Evolutionary conservation across 2,888 invertebrate genomes (phyloP).

Genomic region (Microctonus brassicae): DNA sequence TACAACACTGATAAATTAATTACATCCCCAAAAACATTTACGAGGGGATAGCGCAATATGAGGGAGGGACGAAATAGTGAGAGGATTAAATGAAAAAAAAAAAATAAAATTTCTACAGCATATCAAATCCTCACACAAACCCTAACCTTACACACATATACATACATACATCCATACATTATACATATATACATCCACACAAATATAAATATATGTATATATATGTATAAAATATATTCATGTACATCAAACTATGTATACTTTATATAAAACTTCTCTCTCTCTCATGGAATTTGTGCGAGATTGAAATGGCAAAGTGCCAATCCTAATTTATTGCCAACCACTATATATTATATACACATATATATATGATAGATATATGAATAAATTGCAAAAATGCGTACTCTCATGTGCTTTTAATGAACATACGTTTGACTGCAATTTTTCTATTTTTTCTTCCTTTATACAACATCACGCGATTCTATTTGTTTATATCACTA

Average conservation of each 20-base stretch:
- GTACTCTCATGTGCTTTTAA: slow-evolving; percentile 57
- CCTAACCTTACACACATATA: neutral
- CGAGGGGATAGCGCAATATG: neutral
- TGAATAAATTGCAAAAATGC: neutral
- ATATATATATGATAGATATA: neutral
- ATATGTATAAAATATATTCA: too few species aligned
- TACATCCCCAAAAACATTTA: slow-evolving; percentile 15
- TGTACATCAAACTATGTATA: too few species aligned
- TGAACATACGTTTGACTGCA: slow-evolving; percentile 58
- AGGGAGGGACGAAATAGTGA: neutral
- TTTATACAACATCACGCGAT: too few species aligned
- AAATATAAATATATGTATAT: too few species aligned
- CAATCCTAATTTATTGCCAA: slow-evolving; percentile 63
- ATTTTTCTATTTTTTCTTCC: slow-evolving; percentile 27
- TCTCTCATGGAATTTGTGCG: slow-evolving; percentile 57
- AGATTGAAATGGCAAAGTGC: slow-evolving; percentile 67
- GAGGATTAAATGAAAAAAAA: neutral
- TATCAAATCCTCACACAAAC: neutral
- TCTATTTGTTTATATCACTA: too few species aligned
- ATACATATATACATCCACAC: too few species aligned
- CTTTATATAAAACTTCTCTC: slow-evolving; percentile 49
- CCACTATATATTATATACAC: neutral
- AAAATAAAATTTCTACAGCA: neutral
- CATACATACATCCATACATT: neutral
- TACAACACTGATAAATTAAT: slow-evolving; percentile 18